Evolutionary conservation across 2,113 vertebrate genomes (phyloP).

Genomic region (Puntigrus tetrazona): DNA sequence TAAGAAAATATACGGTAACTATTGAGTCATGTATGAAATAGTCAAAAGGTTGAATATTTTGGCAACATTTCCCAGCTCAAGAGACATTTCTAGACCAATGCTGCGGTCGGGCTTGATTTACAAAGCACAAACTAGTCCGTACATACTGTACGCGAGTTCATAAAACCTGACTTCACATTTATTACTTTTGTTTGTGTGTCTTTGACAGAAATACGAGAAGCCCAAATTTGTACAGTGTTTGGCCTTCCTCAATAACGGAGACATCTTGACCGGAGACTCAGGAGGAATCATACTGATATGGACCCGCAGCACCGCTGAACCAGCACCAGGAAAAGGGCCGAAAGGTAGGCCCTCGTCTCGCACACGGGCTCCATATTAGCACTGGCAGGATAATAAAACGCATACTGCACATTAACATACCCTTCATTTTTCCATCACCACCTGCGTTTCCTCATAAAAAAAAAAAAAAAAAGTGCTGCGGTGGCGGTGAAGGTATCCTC

Average conservation of each 20-base stretch:
- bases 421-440: neutral
- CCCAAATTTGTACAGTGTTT: slow-evolving; percentile 97
- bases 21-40: neutral
- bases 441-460: neutral
- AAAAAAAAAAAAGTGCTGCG: neutral
- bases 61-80: neutral
- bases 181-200: neutral
- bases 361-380: neutral
- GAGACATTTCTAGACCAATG: neutral
- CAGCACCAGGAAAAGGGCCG: slow-evolving; percentile 87
- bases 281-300: slow-evolving; percentile 92
- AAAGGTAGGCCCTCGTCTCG: slow-evolving; percentile 80
- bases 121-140: neutral
- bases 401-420: neutral
- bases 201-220: slow-evolving; percentile 94
- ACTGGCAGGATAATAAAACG: neutral
- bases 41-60: neutral
- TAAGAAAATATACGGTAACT: neutral
- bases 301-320: slow-evolving; percentile 86
- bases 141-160: neutral
- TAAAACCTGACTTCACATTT: neutral
- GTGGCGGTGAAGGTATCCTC: neutral
- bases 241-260: slow-evolving; percentile 90
- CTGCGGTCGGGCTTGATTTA: neutral
- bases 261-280: slow-evolving; percentile 95